Evolutionary conservation across 2,797 vertebrate genomes (phyloP).

Genomic region (Melanotaenia trifasciata): DNA sequence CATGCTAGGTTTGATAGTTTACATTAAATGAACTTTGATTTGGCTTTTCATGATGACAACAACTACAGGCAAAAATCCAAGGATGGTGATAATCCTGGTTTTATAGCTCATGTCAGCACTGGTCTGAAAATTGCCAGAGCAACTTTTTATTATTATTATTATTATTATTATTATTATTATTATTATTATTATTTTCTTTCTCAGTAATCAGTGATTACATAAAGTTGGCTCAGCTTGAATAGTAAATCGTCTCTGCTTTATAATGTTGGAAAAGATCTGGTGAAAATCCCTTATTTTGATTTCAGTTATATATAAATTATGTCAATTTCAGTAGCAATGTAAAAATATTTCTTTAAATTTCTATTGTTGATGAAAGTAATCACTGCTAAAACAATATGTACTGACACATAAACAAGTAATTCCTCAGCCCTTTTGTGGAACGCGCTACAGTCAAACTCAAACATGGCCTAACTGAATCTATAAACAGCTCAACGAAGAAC

Average conservation of each 20-base stretch:
- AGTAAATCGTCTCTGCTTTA: conserved; percentile 16
- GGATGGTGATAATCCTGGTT: conserved; percentile 35
- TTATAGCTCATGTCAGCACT: conserved; percentile 47
- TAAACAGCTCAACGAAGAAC: neutral
- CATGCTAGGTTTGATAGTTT: neutral
- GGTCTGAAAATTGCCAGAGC: conserved; percentile 27
- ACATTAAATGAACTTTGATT: neutral
- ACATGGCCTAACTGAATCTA: neutral
- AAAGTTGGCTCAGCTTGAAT: conserved; percentile 22
- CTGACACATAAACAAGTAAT: no score
- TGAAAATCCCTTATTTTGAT: conserved; percentile 1
- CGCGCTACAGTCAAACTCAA: no score
- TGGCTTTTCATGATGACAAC: conserved; percentile 1
- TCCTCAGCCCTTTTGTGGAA: no score
- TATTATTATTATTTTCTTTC: conserved; percentile 1
- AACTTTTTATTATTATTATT: neutral
- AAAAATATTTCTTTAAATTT: no score
- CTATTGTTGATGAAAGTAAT: no score
- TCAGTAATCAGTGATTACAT: conserved; percentile 8
- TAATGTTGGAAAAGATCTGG: conserved; percentile 5
- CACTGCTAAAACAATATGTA: no score
- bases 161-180: neutral
- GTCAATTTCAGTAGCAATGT: no score
- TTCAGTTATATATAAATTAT: neutral
- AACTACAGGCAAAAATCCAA: conserved; percentile 2